Base-by-base conservation (phyloP, 2,797 vertebrate species). In the Cynopterus sphinx region DNA sequence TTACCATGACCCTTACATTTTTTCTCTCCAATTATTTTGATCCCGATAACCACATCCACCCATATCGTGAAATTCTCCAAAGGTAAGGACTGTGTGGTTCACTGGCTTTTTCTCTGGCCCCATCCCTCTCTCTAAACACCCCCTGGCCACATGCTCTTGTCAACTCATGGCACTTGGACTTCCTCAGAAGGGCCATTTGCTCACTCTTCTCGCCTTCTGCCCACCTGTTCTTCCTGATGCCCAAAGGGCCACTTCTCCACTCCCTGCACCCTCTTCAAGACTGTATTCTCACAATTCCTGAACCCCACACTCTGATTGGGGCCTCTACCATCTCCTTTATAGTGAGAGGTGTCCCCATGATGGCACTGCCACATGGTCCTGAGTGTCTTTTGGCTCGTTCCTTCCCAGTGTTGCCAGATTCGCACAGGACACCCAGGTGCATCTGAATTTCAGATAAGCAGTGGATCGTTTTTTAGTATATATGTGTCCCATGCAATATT, bases 401-500 rank as follows among this genome's bases (percentile, higher is more conserved):
- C 46, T 36, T 8, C 63, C 36, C 21, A 15, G 8, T n/a, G 10
- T 39, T 28, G 24, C 13, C 55, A 12, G 3, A 78, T 41, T 26
- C 0, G 1, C 59, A 24, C 4, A 31, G 26, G 21, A 73, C 1
- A 13, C 43, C 22, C 15, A 16, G 43, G 41, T 26, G 2, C 5
- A 2, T 17, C 49, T 8, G 39, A 24, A 6, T 28, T 49, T 57
- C 59, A 61, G 51, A 36, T 19, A 16, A 55, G 9, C 22, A 22
- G 22, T 36, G 24, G 43, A 36, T 46, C 1, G 1, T 5, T 7
- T 82, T 61, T 33, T 26, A 63, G 33, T 9, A 0, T 9, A 4
- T 0, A 0, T 4, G 5, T 3, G 36, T 75, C 59, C 21, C 5
- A 0, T 6, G 12, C 6, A 21, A 1, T 2, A 3, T 7, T 22